phyloP scores from a whole-genome alignment of 2,797 vertebrate genomes.

The Nasua narica region DNA sequence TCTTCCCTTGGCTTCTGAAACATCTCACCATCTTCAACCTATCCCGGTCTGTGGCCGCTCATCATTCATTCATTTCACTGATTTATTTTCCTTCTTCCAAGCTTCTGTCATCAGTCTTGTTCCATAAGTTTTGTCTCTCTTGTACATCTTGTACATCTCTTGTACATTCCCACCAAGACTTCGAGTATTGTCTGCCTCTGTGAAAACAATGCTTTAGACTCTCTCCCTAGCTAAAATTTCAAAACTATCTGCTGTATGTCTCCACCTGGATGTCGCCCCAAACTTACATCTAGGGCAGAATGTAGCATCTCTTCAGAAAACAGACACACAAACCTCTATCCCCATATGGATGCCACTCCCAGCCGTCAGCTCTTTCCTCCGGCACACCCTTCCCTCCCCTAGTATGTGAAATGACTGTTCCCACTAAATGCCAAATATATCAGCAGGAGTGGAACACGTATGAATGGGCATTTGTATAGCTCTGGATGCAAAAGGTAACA shows the following conservation, averaged over 20 bases:
- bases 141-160: not conserved
- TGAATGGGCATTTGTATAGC: not conserved
- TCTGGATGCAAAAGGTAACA: conserved; percentile 9
- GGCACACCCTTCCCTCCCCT: not conserved
- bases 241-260: not conserved
- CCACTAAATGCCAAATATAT: not conserved
- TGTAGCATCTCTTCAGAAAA: not conserved
- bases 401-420: not conserved
- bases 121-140: not conserved
- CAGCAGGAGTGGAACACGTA: not conserved
- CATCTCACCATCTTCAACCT: not conserved
- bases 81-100: not conserved
- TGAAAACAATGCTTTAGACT: not conserved
- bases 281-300: not conserved
- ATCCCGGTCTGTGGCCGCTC: not conserved
- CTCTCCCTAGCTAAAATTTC: not conserved
- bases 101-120: not conserved
- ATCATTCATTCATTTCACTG: not conserved
- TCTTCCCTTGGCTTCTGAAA: not conserved
- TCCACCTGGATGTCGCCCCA: not conserved
- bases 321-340: not conserved
- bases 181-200: not conserved
- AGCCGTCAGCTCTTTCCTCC: not conserved
- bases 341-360: not conserved
- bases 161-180: not conserved